Evolutionary conservation across 2,888 invertebrate species (phyloP).

Genomic region (Eilema caniola): DNA sequence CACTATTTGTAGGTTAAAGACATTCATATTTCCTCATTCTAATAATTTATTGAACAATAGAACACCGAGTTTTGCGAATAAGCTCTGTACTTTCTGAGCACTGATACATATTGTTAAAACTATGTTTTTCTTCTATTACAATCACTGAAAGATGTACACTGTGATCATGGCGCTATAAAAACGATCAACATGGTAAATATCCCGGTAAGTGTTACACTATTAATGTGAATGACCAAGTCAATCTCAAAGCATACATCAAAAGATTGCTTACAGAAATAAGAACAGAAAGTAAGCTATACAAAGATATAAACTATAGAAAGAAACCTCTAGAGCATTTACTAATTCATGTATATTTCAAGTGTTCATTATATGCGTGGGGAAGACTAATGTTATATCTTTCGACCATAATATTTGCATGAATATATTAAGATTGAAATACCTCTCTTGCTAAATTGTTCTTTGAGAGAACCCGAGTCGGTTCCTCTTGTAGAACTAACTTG

Average conservation of each 20-base stretch:
- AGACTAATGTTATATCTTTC: neutral
- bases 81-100: no score
- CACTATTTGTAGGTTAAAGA: neutral
- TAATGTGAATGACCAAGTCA: no score
- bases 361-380: neutral
- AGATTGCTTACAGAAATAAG: no score
- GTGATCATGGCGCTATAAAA: no score
- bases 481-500: neutral
- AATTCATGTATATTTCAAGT: neutral
- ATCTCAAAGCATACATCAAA: no score
- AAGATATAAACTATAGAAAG: no score
- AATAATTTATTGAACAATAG: neutral
- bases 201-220: no score
- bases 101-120: no score
- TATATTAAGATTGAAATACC: neutral
- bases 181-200: no score
- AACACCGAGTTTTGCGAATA: neutral
- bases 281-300: no score
- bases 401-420: neutral
- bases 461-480: neutral
- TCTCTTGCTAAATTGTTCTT: neutral
- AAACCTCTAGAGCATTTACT: neutral
- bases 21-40: neutral
- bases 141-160: no score
- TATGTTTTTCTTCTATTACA: no score